phyloP scores from a whole-genome alignment of 2,113 vertebrate species.

The Thymallus thymallus region DNA sequence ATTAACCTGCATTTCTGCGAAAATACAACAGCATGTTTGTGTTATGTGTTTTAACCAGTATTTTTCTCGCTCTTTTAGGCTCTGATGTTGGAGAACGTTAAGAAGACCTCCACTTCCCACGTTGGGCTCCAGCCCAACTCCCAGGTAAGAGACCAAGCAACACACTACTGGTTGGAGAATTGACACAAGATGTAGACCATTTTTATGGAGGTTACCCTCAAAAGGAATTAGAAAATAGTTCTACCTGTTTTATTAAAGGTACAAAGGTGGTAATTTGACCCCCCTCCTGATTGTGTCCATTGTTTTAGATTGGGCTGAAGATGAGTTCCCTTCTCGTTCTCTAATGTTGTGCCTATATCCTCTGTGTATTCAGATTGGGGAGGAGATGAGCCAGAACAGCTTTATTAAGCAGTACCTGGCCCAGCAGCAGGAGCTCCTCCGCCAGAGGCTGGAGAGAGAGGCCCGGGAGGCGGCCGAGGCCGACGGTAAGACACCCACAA shows the following conservation, averaged over 20 bases:
- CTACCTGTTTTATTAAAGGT: no score
- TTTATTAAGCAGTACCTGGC: slow-evolving; percentile 95
- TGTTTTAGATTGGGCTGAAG: no score
- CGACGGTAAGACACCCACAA: slow-evolving; percentile 70
- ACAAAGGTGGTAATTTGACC: no score
- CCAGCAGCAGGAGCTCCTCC: slow-evolving; percentile 89
- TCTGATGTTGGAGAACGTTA: slow-evolving; percentile 90
- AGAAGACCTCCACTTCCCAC: slow-evolving; percentile 85
- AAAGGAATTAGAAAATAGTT: no score
- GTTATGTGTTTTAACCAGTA: neutral
- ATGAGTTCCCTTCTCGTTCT: no score
- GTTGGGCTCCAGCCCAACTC: slow-evolving; percentile 88
- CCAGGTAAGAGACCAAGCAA: slow-evolving; percentile 71
- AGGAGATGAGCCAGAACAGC: slow-evolving; percentile 96
- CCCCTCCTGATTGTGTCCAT: no score
- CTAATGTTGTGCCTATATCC: slow-evolving; percentile 1
- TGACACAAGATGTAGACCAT: neutral
- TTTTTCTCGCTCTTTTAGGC: slow-evolving; percentile 67
- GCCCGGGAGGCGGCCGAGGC: slow-evolving; percentile 81
- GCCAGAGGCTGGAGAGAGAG: slow-evolving; percentile 85
- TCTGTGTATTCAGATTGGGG: slow-evolving; percentile 78
- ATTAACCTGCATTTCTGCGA: no score
- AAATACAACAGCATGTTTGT: neutral
- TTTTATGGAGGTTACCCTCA: no score
- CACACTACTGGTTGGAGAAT: neutral